A percentile compares a stretch with the other conserved stretches of the same genome.
phyloP scores from a whole-genome alignment of 2,797 vertebrate genomes.

The Myoxocephalus aenaeus region DNA sequence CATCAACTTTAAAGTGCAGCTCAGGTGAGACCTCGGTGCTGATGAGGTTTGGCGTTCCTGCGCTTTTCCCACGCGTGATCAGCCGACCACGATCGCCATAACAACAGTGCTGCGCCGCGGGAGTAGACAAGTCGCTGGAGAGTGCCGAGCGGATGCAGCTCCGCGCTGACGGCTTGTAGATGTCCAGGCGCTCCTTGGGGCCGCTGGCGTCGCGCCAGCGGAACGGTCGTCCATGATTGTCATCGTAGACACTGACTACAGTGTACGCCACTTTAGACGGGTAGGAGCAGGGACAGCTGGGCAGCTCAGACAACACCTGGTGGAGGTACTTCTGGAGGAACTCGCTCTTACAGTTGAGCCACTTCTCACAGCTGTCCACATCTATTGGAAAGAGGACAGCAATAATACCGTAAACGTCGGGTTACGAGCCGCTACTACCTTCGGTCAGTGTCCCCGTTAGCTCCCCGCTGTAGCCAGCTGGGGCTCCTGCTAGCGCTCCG shows the following conservation, averaged over 20 bases:
- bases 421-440: too few relatives aligned
- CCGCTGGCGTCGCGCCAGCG: constrained; percentile 91
- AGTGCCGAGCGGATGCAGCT: constrained; percentile 92
- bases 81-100: constrained; percentile 87
- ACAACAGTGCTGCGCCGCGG: constrained; percentile 94
- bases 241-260: constrained; percentile 86
- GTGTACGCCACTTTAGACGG: constrained; percentile 86
- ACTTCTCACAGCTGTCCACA: constrained; percentile 95
- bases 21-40: constrained; percentile 93
- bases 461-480: too few relatives aligned
- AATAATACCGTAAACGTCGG: too few relatives aligned
- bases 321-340: constrained; percentile 92
- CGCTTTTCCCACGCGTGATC: constrained; percentile 93
- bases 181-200: constrained; percentile 89
- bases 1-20: constrained; percentile 95
- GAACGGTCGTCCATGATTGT: constrained; percentile 84
- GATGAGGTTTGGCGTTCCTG: constrained; percentile 90
- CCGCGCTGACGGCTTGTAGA: constrained; percentile 91
- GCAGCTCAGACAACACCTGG: constrained; percentile 89
- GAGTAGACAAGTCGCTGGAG: constrained; percentile 86
- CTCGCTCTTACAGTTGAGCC: constrained; percentile 94
- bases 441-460: too few relatives aligned
- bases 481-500: too few relatives aligned
- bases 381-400: constrained; percentile 75
- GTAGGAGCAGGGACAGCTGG: constrained; percentile 92